Conservation (phyloP, 2,113 vertebrate species). For the Oceanites oceanicus region DNA sequence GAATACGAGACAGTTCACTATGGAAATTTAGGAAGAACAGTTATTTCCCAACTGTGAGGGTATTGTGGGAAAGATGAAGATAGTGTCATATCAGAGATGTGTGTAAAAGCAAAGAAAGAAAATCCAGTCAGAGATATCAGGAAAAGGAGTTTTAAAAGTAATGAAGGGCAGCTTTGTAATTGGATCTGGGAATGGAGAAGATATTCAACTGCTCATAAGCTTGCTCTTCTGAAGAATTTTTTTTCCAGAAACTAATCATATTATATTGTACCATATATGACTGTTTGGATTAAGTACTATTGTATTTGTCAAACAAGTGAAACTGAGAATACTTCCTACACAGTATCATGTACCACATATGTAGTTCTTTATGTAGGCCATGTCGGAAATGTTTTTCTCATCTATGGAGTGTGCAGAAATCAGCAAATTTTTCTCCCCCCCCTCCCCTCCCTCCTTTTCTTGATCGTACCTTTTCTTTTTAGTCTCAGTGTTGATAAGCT, state of each 20-base stretch:
- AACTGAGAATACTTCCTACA: not conserved
- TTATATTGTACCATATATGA: not conserved
- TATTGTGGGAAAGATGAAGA: not conserved
- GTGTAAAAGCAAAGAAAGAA: not conserved
- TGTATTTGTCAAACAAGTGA: not conserved
- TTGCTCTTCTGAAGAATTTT: not conserved
- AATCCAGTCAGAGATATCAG: not conserved
- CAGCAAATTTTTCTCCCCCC: not conserved
- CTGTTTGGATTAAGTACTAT: not conserved
- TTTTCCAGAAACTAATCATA: not conserved
- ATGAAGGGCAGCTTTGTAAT: not conserved
- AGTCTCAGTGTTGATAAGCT: not conserved
- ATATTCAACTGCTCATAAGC: not conserved
- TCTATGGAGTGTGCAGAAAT: not conserved
- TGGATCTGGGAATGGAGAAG: not conserved
- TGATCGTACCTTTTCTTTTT: rapidly evolving
- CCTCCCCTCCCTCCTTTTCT: not conserved
- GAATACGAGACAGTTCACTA: not conserved
- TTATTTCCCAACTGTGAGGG: not conserved
- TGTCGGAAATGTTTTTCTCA: not conserved
- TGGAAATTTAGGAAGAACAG: not conserved
- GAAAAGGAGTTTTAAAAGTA: not conserved
- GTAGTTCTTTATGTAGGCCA: not conserved
- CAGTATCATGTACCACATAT: not conserved
- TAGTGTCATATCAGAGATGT: not conserved